Conservation (phyloP, 64 coral and sea anemone species). For the Acropora tenuis region DNA sequence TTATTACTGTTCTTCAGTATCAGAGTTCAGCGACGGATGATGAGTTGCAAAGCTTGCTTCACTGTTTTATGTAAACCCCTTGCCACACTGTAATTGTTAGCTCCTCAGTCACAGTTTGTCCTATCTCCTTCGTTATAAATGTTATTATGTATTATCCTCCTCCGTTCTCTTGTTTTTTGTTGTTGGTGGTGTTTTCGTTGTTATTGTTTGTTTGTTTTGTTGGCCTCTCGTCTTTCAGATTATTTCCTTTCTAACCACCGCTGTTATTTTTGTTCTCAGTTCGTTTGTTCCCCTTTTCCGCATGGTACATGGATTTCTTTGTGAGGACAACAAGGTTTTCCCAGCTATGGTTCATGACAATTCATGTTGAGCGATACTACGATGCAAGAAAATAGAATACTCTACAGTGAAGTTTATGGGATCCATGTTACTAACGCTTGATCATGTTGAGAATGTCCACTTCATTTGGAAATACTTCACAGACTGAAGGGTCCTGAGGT, state of each 20-base stretch:
- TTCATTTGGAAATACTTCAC: no score
- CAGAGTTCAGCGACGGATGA: no score
- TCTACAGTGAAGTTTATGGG: not conserved
- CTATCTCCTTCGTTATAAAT: no score
- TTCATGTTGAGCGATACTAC: not conserved
- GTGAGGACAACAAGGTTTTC: constrained; percentile 51
- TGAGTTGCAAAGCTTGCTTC: no score
- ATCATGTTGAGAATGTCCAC: no score
- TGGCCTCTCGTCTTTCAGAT: not conserved
- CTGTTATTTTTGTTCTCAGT: constrained; percentile 11
- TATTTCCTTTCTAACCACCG: not conserved
- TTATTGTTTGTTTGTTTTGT: not conserved
- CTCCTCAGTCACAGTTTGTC: no score
- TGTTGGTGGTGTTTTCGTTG: not conserved
- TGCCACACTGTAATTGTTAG: no score
- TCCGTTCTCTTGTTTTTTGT: not conserved
- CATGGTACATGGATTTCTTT: constrained; percentile 53
- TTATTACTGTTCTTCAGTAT: no score
- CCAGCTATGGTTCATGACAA: constrained; percentile 65
- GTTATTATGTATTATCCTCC: not conserved
- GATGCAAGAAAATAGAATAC: not conserved
- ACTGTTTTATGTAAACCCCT: no score
- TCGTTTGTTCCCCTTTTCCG: constrained; percentile 28
- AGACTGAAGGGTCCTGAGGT: no score
- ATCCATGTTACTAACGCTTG: no score